phyloP scores from a whole-genome alignment of 2,797 vertebrate genomes.

The Smutsia temminckii region DNA sequence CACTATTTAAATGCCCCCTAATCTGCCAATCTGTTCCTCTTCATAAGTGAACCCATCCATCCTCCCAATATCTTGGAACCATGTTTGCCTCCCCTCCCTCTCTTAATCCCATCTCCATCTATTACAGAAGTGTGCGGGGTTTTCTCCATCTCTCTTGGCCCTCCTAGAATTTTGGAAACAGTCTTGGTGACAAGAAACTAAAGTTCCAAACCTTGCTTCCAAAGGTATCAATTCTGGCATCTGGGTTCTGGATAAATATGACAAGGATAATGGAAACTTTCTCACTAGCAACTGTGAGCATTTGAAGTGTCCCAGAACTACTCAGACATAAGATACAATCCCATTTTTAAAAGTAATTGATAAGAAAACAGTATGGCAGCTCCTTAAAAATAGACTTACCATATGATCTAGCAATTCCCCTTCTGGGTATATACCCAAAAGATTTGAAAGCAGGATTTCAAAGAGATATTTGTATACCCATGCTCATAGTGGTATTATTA shows the following conservation, averaged over 20 bases:
- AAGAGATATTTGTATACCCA: neutral
- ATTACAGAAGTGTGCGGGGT: neutral
- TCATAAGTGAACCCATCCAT: neutral
- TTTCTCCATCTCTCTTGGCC: neutral
- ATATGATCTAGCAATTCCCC: neutral
- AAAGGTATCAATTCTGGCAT: neutral
- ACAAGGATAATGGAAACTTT: slow-evolving; percentile 2
- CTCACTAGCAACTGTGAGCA: neutral
- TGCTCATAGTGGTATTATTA: neutral
- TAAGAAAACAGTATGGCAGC: neutral
- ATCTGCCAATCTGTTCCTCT: neutral
- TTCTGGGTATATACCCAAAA: neutral
- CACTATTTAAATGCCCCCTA: neutral
- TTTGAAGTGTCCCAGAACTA: neutral
- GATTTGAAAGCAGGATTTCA: neutral
- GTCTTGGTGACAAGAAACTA: neutral
- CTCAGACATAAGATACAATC: too few relatives aligned
- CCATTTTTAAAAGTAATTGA: neutral
- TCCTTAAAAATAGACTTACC: slow-evolving; percentile 5
- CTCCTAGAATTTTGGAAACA: neutral
- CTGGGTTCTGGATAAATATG: neutral
- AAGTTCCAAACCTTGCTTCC: neutral
- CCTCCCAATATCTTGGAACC: neutral
- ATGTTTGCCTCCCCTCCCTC: rapidly evolving
- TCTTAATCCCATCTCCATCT: neutral